Evolutionary conservation across 1,140 invertebrate species (phyloP), one percentile per base, ranked within the genome.

Genomic region (Pogonomyrmex barbatus): DNA sequence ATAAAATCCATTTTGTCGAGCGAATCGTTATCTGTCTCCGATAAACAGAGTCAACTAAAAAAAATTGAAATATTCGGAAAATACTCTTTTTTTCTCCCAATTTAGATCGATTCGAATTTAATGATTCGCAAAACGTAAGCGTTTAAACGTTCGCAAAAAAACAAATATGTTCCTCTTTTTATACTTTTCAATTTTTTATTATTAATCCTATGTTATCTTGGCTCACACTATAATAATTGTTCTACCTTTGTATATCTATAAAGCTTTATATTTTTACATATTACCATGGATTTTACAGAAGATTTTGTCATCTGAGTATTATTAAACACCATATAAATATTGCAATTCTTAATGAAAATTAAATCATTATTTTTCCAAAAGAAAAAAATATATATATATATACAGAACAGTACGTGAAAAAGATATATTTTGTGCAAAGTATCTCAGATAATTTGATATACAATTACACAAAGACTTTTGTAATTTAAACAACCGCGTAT

Each of bases 1-100:
- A 36, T 60, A 58, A 75, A 70, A 83, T 60, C 54, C 30, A 56
- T 83, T 83, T 75, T 83, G 42, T 83, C 79, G 68, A 70, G 39
- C 36, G 78, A 50, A 70, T 54, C 42, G 36, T 75, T 83, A 73
- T 73, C 68, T 47, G 39, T 60, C 42, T 60, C 71, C 42, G 33
- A 75, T 83, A 60, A 75, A 83, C 33, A 60, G 30, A 75, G 54
- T 75, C 42, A 68, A 79, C 42, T 47, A 42, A 71, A 75, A 83
- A 73, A 75, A 83, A 73, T 73, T 56, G 65, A 81, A 81, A 81
- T 81, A 81, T 71, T 73, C 12, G 42, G 4, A 50, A 47, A 60
- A 2, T 60, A 14, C 33, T 45, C n/a, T 71, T 58, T 58, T 54
- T 42, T 30, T 14, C 2, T 10, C 17, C 12, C 30, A 8, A n/a